Conservation (phyloP, 2,113 vertebrate genomes). For the Gracilinanus agilis region DNA sequence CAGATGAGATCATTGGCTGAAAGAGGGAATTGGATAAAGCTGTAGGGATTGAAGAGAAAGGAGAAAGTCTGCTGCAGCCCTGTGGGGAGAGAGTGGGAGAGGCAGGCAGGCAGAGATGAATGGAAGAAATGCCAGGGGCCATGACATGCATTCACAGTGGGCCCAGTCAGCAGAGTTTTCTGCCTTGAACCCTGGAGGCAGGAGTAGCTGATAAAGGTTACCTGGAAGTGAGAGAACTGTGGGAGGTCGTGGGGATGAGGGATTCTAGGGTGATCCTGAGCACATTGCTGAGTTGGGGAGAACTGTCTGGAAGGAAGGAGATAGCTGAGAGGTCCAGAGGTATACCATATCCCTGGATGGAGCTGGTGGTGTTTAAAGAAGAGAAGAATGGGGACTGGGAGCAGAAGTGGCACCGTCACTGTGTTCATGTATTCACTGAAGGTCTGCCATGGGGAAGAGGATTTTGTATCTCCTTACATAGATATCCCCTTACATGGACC, state of each 20-base stretch:
- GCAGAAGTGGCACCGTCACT: background rate
- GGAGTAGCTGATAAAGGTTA: background rate
- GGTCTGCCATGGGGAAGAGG: background rate
- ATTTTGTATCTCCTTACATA: background rate
- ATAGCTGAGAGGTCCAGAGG: background rate
- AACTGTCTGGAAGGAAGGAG: background rate
- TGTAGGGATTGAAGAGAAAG: too few relatives aligned
- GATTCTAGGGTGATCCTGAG: background rate
- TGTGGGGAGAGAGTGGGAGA: background rate
- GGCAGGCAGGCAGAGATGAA: conserved; percentile 9
- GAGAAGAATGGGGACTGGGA: background rate
- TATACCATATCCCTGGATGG: too few relatives aligned
- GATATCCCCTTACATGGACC: background rate
- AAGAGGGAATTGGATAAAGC: background rate
- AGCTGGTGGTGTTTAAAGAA: too few relatives aligned
- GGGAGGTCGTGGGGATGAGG: background rate
- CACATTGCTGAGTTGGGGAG: background rate
- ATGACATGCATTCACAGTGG: background rate
- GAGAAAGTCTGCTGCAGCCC: background rate
- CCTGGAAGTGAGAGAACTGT: background rate
- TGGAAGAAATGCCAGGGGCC: background rate
- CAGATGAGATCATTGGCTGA: background rate
- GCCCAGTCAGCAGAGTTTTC: background rate
- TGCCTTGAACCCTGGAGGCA: background rate
- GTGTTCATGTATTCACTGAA: background rate